These are phyloP conservation scores for Pammene aurita DNA, from an alignment of 2,888 invertebrate species.

Conservation along the genomic window DNA sequence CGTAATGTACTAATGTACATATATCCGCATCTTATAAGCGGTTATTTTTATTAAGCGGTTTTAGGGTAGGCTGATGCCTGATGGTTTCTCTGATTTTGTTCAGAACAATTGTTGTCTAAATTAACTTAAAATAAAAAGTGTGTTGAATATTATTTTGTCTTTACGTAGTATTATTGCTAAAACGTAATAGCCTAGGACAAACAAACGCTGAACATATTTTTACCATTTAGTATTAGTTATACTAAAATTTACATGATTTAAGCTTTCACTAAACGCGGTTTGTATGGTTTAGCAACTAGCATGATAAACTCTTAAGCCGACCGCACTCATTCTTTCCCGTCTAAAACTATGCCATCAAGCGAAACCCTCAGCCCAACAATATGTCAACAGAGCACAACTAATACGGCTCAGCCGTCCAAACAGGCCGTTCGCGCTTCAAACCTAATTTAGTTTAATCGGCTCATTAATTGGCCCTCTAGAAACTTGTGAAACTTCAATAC, in stretches of 20 bases:
- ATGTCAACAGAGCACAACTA: slow-evolving; percentile 41
- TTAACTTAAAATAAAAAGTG: no score
- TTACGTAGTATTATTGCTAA: no score
- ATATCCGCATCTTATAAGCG: not conserved
- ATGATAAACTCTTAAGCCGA: slow-evolving; percentile 28
- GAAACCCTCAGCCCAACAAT: slow-evolving; percentile 47
- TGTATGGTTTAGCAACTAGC: slow-evolving; percentile 19
- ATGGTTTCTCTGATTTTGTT: not conserved
- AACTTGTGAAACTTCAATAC: slow-evolving; percentile 72
- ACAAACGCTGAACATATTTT: no score
- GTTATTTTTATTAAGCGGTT: no score
- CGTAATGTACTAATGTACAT: not conserved
- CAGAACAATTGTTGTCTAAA: no score
- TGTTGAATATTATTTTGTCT: no score
- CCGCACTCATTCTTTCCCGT: slow-evolving; percentile 35
- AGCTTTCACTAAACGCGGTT: not conserved
- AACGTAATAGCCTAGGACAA: no score
- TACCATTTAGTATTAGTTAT: no score
- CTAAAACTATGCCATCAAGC: slow-evolving; percentile 25
- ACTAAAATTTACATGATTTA: not conserved
- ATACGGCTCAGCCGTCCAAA: slow-evolving; percentile 49
- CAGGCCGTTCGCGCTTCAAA: slow-evolving; percentile 69
- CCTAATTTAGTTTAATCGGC: slow-evolving; percentile 76
- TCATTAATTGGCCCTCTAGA: slow-evolving; percentile 73
- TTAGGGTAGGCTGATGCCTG: not conserved